phyloP scores from a whole-genome alignment of 64 coral and sea anemone genomes.

The Actinia tenebrosa region DNA sequence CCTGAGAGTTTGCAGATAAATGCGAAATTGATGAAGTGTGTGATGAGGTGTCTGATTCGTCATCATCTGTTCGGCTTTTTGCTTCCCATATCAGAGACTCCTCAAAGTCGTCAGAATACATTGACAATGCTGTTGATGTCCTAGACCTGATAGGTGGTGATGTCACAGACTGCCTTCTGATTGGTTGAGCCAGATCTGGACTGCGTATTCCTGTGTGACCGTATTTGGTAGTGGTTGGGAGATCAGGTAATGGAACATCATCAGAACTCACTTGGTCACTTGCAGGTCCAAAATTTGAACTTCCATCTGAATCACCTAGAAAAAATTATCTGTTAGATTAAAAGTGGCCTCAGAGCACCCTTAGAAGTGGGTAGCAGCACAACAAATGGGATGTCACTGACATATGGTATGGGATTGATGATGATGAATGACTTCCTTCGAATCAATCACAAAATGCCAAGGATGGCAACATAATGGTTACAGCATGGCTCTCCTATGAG shows the following conservation, averaged over 20 bases:
- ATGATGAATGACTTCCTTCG: too few relatives aligned
- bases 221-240: conserved; percentile 7
- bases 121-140: conserved; percentile 34
- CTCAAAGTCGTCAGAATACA: conserved; percentile 61
- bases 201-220: conserved; percentile 54
- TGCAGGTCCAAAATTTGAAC: not conserved
- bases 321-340: not conserved
- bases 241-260: not conserved
- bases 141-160: conserved; percentile 3
- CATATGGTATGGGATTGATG: too few relatives aligned
- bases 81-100: conserved; percentile 27
- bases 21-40: not conserved
- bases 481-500: too few relatives aligned
- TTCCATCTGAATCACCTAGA: conserved; percentile 33
- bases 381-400: too few relatives aligned
- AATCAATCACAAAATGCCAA: too few relatives aligned
- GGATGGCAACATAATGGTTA: too few relatives aligned
- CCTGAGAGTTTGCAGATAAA: not conserved
- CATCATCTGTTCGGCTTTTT: not conserved
- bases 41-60: not conserved
- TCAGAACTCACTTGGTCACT: conserved; percentile 27
- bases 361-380: too few relatives aligned
- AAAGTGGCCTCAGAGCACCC: too few relatives aligned
- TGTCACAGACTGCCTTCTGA: conserved; percentile 5
- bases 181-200: conserved; percentile 3